phyloP scores from a whole-genome alignment of 2,113 vertebrate genomes.

The Cranoglanis bouderius region DNA sequence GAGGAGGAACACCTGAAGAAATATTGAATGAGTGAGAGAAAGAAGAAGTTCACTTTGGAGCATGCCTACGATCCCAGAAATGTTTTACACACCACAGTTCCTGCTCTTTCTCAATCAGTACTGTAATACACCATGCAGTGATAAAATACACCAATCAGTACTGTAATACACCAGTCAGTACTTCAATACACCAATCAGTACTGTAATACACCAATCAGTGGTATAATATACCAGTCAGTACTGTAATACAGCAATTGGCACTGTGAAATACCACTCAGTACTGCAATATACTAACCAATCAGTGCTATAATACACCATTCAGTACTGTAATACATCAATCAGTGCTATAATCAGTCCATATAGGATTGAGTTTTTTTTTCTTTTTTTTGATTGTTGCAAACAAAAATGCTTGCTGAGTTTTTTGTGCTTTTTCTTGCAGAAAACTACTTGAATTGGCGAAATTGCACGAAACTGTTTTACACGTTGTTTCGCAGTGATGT shows the following conservation, averaged over 20 bases:
- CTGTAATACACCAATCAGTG: not conserved
- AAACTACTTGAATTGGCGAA: too few species aligned
- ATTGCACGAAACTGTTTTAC: too few species aligned
- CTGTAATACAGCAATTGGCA: not conserved
- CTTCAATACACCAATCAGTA: not conserved
- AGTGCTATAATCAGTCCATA: too few species aligned
- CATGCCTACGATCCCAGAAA: not conserved
- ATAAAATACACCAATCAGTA: not conserved
- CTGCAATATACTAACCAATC: too few species aligned
- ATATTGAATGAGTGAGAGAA: not conserved
- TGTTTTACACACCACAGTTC: not conserved
- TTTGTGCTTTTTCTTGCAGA: too few species aligned
- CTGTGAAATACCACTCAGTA: not conserved
- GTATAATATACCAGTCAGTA: not conserved
- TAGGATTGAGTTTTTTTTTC: too few species aligned
- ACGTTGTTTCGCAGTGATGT: too few species aligned
- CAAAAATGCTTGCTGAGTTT: too few species aligned
- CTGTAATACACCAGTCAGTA: not conserved
- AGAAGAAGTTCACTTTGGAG: not conserved
- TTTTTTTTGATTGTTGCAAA: too few species aligned
- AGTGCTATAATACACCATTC: too few species aligned
- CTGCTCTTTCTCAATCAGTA: not conserved
- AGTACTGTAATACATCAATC: too few species aligned
- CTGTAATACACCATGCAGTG: not conserved
- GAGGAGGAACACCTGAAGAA: not conserved